Evolutionary conservation across 2,888 invertebrate genomes (phyloP), one percentile per base, ranked within the genome.

Genomic region (Petrolisthes cinctipes): DNA sequence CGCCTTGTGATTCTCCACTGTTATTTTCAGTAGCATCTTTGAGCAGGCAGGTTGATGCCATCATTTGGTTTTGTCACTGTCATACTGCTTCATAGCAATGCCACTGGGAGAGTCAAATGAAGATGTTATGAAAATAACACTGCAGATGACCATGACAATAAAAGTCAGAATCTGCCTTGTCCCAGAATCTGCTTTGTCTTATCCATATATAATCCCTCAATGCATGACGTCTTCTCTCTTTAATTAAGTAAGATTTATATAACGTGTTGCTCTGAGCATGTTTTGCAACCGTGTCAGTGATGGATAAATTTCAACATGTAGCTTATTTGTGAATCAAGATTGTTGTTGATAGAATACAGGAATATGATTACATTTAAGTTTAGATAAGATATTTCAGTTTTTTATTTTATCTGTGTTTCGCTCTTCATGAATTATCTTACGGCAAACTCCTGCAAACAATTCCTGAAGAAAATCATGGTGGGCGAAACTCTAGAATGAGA

Each of bases 81-180:
- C 86, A 84, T 83, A 66, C 71, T 89, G 89, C 86, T 83, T 89
- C 57, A 89, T 54, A 82, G 87, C 89, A 84, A 85, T 75, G 89
- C 89, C 89, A 89, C 89, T 89, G 84, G 88, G 88, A 85, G 85
- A 88, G 88, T 89, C 89, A 83, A 76, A 86, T 86, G 85, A 89
- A 89, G 90, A 90, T 90, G 90, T 87, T 89, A 89, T 89, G 90
- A 90, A 90, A 90, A 90, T 90, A 90, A 90, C 90, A 90, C 83
- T 90, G 89, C 87, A 90, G 90, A 90, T 90, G 71, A 84, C 73
- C 82, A 75, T 88, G 84, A 87, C 87, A 83, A 78, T 86, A 78
- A 66, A 86, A 37, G 86, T 86, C 86, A 79, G 80, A 85, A 85
- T 85, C 83, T 87, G 87, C 83, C 79, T 83, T 87, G 83, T 86